phyloP scores from a whole-genome alignment of 1,140 invertebrate species.

The Nebria ingens region DNA sequence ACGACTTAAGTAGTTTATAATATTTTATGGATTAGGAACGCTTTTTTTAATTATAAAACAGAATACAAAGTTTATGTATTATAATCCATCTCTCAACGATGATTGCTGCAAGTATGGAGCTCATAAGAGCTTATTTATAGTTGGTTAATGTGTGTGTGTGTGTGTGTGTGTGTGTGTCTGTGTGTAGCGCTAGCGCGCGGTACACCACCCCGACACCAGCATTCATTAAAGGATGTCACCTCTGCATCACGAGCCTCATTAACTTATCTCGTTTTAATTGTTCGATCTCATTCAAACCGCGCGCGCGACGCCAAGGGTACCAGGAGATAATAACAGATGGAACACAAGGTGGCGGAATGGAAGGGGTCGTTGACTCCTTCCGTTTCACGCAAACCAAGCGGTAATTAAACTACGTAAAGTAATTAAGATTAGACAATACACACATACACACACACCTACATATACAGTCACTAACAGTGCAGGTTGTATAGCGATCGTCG shows the following conservation, averaged over 20 bases:
- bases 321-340: constrained; percentile 19
- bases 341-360: no score
- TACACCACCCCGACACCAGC: background rate
- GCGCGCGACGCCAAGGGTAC: no score
- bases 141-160: constrained; percentile 10
- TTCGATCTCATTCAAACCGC: constrained; percentile 16
- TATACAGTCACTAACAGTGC: no score
- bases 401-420: constrained; percentile 27
- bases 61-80: no score
- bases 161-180: background rate
- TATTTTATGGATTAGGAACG: no score
- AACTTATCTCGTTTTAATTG: constrained; percentile 12
- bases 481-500: no score
- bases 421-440: constrained; percentile 24
- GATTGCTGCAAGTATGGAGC: background rate
- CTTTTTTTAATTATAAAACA: no score
- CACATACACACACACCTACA: constrained; percentile 18
- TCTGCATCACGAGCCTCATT: background rate
- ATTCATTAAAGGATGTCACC: background rate
- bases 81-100: no score
- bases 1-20: no score
- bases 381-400: constrained; percentile 13
- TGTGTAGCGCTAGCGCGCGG: background rate
- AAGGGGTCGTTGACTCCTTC: no score
- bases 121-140: background rate